Evolutionary conservation across 1,140 invertebrate genomes (phyloP), one percentile per base, ranked within the genome.

Genomic region (Penaeus vannamei): DNA sequence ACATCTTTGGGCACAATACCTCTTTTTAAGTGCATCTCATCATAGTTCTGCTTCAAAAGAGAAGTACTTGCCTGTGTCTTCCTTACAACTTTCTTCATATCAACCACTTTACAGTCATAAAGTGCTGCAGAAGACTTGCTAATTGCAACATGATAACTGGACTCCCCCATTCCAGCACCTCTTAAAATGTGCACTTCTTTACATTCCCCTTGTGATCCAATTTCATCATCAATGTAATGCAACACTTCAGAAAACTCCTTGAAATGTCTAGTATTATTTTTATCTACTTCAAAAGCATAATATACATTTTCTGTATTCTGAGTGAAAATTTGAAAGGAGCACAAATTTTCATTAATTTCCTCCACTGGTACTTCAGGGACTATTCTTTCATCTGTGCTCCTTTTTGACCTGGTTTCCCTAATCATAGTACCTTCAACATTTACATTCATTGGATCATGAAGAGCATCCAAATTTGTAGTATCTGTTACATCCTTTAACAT

Each of bases 21-120:
- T 82, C 80, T 82, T 61, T n/a, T 82, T 59, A 53, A n/a, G 10
- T 59, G 42, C n/a, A 59, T 32, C n/a, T 29, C 26, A 60, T 77
- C 59, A 60, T 36, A 76, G 77, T 79, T 76, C 53, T 69, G 29
- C 29, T 60, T 76, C 10, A 22, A 42, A 86, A 77, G 69, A 79
- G 72, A 86, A 86, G 72, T 72, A 76, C 84, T 76, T 53, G 53
- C 42, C 26, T 76, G 26, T 59, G 26, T 22, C 59, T 79, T n/a
- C 23, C 72, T 20, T 32, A 32, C 32, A 19, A 26, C 64, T 62
- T 77, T 53, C 72, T 79, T 76, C 85, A 79, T 61, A 86, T 76
- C 60, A 61, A 86, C n/a, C 69, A 86, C 85, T 86, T 86, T 86
- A 86, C 85, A 79, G 29, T 86, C 72, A 86, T 86, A 86, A 86